Evolutionary conservation across 1,140 invertebrate species (phyloP), one percentile per base, ranked within the genome.

Genomic region (Ylistrum balloti): DNA sequence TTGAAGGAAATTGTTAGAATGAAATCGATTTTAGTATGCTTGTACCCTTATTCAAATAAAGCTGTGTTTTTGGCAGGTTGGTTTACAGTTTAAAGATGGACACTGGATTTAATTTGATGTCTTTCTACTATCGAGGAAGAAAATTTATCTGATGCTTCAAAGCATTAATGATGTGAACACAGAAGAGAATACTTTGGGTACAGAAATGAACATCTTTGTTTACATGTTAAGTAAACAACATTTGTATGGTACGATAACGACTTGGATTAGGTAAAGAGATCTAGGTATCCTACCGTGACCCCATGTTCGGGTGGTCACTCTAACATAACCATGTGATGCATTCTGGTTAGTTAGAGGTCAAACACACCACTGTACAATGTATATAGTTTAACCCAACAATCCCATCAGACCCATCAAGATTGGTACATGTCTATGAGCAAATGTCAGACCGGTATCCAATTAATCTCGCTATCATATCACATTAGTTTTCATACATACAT

Each of bases 341-440:
- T 38, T 38, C 5, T 38, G 35, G 35, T 38, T 74, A 28, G 9
- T 74, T 74, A n/a, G 56, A 74, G 20, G 22, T 74, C 56, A 9
- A 74, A 74, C 56, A 74, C 56, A 74, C 56, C 15, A 74, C 56
- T 74, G n/a, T 74, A 74, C n/a, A n/a, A 74, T 28, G 56, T 74
- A 2, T 28, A 74, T 28, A 45, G 20, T 15, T 9, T 15, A n/a
- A 45, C 7, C 41, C 20, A 45, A 15, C 41, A 9, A 45, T 13
- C 22, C 56, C 56, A 74, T 74, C 56, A 74, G 56, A 74, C 56
- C 56, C 9, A 1, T 74, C 56, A 74, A 5, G n/a, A n/a, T n/a
- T 74, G 41, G 10, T 45, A 45, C 41, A 45, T 13, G 56, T 74
- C 56, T 74, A n/a, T 3, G 56, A 74, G 56, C 56, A 74, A 74